Evolutionary conservation across 2,797 vertebrate genomes (phyloP).

Genomic region (Jordanella pulchra): DNA sequence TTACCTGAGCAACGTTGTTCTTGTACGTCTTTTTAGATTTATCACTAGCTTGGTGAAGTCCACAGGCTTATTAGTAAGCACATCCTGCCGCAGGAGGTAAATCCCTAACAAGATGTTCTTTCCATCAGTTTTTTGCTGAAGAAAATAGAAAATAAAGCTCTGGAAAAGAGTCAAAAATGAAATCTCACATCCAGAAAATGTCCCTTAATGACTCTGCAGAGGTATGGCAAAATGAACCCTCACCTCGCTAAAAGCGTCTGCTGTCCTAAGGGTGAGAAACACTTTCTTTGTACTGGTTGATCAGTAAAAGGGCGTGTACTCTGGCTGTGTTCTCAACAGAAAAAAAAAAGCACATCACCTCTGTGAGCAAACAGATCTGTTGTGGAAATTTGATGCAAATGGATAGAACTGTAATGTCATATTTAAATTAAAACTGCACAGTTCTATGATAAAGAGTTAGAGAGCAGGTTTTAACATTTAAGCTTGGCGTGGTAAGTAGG

Average conservation of each 20-base stretch:
- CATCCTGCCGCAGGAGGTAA: constrained; percentile 51
- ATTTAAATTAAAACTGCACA: background rate
- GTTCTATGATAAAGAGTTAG: background rate
- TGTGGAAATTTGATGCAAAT: background rate
- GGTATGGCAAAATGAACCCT: background rate
- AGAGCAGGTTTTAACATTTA: background rate
- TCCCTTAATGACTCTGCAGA: background rate
- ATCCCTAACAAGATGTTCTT: constrained; percentile 46
- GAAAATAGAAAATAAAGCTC: background rate
- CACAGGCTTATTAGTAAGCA: background rate
- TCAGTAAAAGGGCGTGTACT: constrained; percentile 39
- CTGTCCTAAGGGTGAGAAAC: background rate
- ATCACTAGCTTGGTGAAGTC: constrained; percentile 26
- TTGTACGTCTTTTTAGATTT: background rate
- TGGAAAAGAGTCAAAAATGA: background rate
- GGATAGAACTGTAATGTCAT: background rate
- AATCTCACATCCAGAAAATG: background rate
- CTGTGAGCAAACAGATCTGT: background rate
- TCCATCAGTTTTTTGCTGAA: constrained; percentile 48
- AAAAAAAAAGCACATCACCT: background rate
- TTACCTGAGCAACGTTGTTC: constrained; percentile 31
- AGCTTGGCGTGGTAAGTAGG: background rate
- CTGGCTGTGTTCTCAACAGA: background rate
- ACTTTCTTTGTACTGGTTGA: background rate
- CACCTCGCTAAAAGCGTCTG: background rate